A percentile compares a stretch with the other conserved stretches of the same genome.
These are phyloP conservation scores for Sphaerodactylus townsendi DNA, from an alignment of 2,113 vertebrate species.

Conservation along the genomic window DNA sequence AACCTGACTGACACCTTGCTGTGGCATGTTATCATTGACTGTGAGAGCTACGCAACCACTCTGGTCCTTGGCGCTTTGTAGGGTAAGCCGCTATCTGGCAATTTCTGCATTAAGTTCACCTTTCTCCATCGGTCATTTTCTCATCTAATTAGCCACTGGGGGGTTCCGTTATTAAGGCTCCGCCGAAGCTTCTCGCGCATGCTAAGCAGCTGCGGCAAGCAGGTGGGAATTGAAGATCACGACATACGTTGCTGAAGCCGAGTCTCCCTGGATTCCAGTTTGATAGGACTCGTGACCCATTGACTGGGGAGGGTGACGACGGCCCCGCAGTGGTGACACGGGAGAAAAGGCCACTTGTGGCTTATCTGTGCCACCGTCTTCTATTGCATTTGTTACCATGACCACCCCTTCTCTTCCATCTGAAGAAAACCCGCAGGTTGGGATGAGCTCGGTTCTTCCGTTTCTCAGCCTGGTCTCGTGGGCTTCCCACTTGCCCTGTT, in stretches of 20 bases:
- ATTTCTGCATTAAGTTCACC: background rate
- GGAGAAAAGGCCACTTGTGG: background rate
- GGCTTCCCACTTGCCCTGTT: too few relatives aligned
- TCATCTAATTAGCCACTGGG: conserved; percentile 1
- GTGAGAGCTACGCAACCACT: background rate
- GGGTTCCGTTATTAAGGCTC: conserved; percentile 18
- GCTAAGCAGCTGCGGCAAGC: background rate
- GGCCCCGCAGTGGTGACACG: background rate
- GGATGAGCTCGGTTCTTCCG: background rate
- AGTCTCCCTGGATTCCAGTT: background rate
- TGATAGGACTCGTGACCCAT: background rate
- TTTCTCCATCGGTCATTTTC: background rate
- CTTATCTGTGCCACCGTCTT: background rate
- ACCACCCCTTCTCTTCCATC: background rate
- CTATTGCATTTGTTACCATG: background rate
- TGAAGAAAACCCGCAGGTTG: background rate
- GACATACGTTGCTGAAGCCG: background rate
- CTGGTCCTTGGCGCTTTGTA: background rate
- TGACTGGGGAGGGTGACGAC: background rate
- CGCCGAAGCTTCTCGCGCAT: conserved; percentile 3
- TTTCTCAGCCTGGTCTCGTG: too few relatives aligned
- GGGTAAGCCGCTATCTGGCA: background rate
- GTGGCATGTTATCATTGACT: too few relatives aligned
- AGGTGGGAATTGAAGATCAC: conserved; percentile 15
- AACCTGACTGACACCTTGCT: too few relatives aligned